phyloP scores from a whole-genome alignment of 2,113 vertebrate genomes.

The Sturnira hondurensis region DNA sequence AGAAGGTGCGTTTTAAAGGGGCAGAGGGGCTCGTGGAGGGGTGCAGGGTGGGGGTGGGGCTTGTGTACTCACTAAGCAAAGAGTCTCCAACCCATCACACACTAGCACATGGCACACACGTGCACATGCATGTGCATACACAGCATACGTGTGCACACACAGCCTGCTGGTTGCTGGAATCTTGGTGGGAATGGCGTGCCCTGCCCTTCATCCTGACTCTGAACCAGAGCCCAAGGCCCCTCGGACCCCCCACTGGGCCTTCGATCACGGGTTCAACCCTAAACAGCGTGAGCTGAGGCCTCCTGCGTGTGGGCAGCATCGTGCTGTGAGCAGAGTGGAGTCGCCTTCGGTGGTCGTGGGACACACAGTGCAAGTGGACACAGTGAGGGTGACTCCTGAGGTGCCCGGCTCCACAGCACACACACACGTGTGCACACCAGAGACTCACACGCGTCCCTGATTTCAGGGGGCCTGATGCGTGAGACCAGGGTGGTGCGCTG shows the following conservation, averaged over 20 bases:
- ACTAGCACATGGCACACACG: no score
- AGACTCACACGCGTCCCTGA: neutral
- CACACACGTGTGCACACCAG: neutral
- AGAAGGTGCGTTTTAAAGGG: conserved; percentile 53
- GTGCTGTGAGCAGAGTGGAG: neutral
- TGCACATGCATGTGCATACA: no score
- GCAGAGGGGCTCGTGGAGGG: conserved; percentile 11
- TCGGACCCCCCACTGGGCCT: neutral
- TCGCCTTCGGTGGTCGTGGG: no score
- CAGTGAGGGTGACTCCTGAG: neutral
- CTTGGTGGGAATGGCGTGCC: neutral
- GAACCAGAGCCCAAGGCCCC: neutral
- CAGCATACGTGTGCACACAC: no score
- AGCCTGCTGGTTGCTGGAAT: neutral
- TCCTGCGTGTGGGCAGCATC: neutral
- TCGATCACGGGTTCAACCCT: no score
- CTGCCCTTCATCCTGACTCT: neutral
- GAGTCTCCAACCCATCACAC: neutral
- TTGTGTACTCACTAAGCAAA: conserved; percentile 3
- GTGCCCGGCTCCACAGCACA: neutral
- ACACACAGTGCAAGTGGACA: neutral
- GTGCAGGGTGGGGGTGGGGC: neutral
- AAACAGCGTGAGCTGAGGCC: neutral
- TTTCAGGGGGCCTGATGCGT: neutral
- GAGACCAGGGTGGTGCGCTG: neutral